Base-by-base conservation (phyloP, 1,140 invertebrate species). In the Pteromalus puparum region DNA sequence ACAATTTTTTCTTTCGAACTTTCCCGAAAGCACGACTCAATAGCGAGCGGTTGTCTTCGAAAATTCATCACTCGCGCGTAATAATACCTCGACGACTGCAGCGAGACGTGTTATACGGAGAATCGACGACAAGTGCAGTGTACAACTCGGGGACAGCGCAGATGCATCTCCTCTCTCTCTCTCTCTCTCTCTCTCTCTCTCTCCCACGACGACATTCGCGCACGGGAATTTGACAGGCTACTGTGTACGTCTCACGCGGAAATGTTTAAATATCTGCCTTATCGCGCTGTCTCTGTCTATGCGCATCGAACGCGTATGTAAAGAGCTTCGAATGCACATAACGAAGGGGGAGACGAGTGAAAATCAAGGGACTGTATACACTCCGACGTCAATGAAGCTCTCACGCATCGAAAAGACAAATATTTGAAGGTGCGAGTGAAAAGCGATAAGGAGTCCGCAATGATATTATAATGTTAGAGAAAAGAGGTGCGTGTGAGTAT, bases 221-320 rank as follows among this genome's bases (percentile, higher is more conserved):
- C 30, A 13, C 18, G 77, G 28, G 38, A 79, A 79, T 79, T 79
- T 42, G 53, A 79, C 77, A 21, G 61, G 61, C 77, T 2, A 21
- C 30, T 13, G 72, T 18, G n/a, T 10, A 5, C 73, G 75, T 18
- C 48, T 12, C n/a, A n/a, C 48, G 77, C 61, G 77, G 77, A 67
- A 79, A 79, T 68, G 77, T 68, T 67, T 79, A 79, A 79, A 79
- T 68, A 79, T 79, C 53, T 28, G 18, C 30, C 28, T 68, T 67
- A 79, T 67, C 77, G 61, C 21, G 6, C 1, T 21, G 42, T 9
- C 74, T 34, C 74, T 76, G 38, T 48, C 42, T 10, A 48, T 18
- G 12, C n/a, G 34, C 15, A 53, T 24, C 67, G 67, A 3, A n/a
- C 7, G 67, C 10, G 26, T 61, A 26, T 18, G 24, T 30, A 6